phyloP scores from a whole-genome alignment of 2,888 invertebrate genomes.

The Branchellion lobata region DNA sequence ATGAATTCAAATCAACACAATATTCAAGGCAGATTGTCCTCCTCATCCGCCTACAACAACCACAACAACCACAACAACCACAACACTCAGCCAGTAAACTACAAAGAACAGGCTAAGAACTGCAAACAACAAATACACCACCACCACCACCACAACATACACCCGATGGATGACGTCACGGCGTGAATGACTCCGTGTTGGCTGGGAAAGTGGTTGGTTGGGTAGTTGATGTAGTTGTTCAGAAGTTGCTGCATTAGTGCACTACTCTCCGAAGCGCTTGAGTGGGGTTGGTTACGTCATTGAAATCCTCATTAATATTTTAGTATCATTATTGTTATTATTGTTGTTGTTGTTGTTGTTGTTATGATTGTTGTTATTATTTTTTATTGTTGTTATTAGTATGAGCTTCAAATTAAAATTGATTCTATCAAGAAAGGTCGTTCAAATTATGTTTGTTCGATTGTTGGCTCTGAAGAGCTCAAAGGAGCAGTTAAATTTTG shows the following conservation, averaged over 20 bases:
- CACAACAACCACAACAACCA: background rate
- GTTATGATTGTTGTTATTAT: too few relatives aligned
- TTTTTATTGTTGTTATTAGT: too few relatives aligned
- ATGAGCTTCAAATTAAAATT: too few relatives aligned
- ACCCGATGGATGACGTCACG: background rate
- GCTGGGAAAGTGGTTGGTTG: background rate
- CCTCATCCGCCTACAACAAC: background rate
- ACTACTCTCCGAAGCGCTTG: background rate
- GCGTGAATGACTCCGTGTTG: background rate
- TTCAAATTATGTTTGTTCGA: too few relatives aligned
- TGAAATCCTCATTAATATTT: too few relatives aligned
- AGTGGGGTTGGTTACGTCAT: background rate
- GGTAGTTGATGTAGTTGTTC: constrained; percentile 18
- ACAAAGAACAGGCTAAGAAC: background rate
- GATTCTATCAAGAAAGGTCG: too few relatives aligned
- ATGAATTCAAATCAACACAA: too few relatives aligned
- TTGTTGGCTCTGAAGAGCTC: too few relatives aligned
- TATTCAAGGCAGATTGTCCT: background rate
- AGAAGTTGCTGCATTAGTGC: background rate
- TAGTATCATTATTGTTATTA: too few relatives aligned
- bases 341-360: too few relatives aligned
- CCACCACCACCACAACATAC: background rate
- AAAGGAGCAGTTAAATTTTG: too few relatives aligned
- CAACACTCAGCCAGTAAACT: background rate
- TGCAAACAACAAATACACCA: background rate